Evolutionary conservation across 64 coral and sea anemone species (phyloP).

Genomic region (Pachyseris speciosa): DNA sequence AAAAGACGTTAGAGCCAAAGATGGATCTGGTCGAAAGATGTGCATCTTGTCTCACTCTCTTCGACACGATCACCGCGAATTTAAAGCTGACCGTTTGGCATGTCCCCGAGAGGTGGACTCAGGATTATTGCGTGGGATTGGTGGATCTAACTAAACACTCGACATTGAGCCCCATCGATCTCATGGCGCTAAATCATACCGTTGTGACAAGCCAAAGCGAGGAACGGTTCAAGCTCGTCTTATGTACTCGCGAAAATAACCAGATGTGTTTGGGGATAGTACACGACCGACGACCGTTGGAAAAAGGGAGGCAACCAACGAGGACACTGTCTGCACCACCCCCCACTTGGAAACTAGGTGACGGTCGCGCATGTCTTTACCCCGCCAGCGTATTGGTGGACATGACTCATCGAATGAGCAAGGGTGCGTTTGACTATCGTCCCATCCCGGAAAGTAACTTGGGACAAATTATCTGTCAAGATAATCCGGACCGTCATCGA

Average conservation of each 20-base stretch:
- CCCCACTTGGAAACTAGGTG: too few relatives aligned
- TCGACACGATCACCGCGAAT: neutral
- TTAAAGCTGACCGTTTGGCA: neutral
- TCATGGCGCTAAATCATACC: neutral
- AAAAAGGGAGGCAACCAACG: too few relatives aligned
- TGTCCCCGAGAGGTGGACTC: neutral
- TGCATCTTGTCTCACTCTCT: neutral
- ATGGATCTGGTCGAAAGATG: neutral
- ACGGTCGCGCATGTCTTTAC: neutral
- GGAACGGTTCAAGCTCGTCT: neutral
- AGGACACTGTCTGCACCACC: too few relatives aligned
- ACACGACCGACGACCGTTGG: neutral
- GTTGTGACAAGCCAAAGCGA: neutral
- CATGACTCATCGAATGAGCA: neutral
- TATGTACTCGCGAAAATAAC: neutral
- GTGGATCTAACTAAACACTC: neutral
- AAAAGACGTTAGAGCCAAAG: too few relatives aligned
- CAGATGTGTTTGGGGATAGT: neutral
- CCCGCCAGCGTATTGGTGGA: neutral
- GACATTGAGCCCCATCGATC: neutral
- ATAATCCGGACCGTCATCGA: neutral
- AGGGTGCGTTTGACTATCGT: neutral
- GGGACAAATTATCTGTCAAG: neutral
- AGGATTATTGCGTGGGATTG: neutral
- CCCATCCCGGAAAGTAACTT: neutral